Conservation (phyloP, 2,797 vertebrate genomes). For the Lutjanus campechanus region DNA sequence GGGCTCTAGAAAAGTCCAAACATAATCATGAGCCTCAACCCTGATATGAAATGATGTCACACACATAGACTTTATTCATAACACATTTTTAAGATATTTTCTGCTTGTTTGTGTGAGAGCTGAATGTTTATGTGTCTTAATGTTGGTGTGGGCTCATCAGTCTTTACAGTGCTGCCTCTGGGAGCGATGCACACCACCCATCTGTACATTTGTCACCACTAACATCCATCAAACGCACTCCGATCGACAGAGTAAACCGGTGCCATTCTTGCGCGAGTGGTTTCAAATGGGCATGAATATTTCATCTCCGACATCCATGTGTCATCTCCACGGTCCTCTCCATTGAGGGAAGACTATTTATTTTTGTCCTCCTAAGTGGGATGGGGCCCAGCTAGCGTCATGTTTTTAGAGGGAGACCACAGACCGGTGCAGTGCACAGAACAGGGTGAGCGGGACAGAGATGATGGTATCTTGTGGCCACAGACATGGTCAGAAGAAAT, state of each 20-base stretch:
- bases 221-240: constrained; percentile 71
- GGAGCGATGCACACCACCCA: constrained; percentile 31
- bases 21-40: not conserved
- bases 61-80: not conserved
- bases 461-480: constrained; percentile 40
- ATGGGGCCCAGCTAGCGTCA: constrained; percentile 36
- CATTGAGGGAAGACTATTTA: constrained; percentile 65
- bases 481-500: constrained; percentile 69
- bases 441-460: constrained; percentile 12
- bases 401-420: constrained; percentile 59
- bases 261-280: constrained; percentile 68
- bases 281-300: constrained; percentile 83
- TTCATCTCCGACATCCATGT: constrained; percentile 71
- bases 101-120: not conserved
- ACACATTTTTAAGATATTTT: not conserved
- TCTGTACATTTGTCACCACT: constrained; percentile 55
- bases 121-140: constrained; percentile 14
- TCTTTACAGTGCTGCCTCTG: constrained; percentile 25
- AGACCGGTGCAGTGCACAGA: constrained; percentile 1
- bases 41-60: not conserved
- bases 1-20: not conserved
- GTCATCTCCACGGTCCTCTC: constrained; percentile 63
- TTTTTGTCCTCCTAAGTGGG: constrained; percentile 73
- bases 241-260: constrained; percentile 61
- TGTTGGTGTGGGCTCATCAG: constrained; percentile 10